These are phyloP conservation scores for Cephus nigrinus DNA, from an alignment of 2,888 invertebrate genomes.

Conservation along the genomic window DNA sequence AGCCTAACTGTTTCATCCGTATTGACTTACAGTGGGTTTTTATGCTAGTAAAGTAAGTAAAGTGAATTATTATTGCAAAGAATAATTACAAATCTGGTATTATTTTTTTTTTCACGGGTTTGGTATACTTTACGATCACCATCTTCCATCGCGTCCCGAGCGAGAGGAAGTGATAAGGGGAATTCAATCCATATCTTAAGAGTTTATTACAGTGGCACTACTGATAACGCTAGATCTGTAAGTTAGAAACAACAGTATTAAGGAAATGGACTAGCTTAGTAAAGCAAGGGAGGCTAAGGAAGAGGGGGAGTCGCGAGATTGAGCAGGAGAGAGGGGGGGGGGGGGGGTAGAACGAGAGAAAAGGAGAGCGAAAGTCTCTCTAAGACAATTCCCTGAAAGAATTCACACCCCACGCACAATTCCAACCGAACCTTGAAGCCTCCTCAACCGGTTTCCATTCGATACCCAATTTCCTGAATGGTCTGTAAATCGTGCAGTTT, in stretches of 20 bases:
- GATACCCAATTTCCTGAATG: constrained; percentile 23
- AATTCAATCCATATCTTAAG: too few relatives aligned
- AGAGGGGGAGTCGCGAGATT: not conserved
- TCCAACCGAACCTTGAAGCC: constrained; percentile 11
- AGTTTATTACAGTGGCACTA: not conserved
- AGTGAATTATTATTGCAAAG: too few relatives aligned
- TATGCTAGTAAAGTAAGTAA: too few relatives aligned
- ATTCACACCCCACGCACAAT: constrained; percentile 20
- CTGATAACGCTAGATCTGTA: constrained; percentile 15
- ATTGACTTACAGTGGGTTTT: not conserved
- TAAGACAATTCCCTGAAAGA: constrained; percentile 20
- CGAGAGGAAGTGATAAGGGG: too few relatives aligned
- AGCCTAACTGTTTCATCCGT: not conserved
- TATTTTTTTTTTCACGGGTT: too few relatives aligned
- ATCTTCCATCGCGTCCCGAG: too few relatives aligned
- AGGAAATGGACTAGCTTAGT: constrained; percentile 16
- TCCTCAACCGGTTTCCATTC: constrained; percentile 18
- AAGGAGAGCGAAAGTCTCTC: not conserved
- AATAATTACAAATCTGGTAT: too few relatives aligned
- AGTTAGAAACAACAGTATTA: constrained; percentile 20
- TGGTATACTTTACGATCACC: too few relatives aligned
- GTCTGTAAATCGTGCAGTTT: constrained; percentile 23
- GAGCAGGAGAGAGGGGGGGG: not conserved
- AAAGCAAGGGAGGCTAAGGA: too few relatives aligned
- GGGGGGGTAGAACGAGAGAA: not conserved